Base-by-base conservation (phyloP, 1,140 invertebrate genomes). In the Rhysida immarginata region DNA sequence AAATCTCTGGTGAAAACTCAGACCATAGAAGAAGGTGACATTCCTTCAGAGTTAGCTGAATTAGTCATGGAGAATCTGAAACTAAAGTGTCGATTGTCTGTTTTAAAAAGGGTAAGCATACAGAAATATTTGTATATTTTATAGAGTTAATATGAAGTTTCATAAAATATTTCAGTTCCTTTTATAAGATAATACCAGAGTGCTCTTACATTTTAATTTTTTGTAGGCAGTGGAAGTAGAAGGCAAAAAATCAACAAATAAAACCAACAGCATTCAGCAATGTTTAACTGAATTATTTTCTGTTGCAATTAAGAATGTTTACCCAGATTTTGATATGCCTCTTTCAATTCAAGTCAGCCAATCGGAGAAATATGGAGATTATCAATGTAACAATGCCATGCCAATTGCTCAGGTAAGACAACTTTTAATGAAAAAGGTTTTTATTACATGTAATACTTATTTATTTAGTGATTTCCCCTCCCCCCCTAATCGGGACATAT, bases 71-170 rank as follows among this genome's bases (percentile, higher is more conserved):
- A 91, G 70, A 93, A 93, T 70, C 74, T 76, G 1, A 93, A 93
- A 71, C 68, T 94, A 0, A 85, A 86, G 64, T 87, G 89, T 68
- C 79, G 87, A 43, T 72, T 92, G 23, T 72, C 76, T 2, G 81
- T 92, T 61, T 70, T 94, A n/a, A 81, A 85, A 69, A 78, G 79
- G 71, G 85, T 85, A 68, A 72, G 75, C 26, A 25, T 26, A 25
- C 11, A 41, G n/a, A 11, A n/a, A 41, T 11, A n/a, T n/a, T 41
- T n/a, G 35, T 41, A 41, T 41, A n/a, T 11, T 41, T 11, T n/a
- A 11, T 11, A n/a, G 11, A n/a, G 35, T 41, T 11, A n/a, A 11
- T 41, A n/a, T 41, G 35, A 41, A 41, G n/a, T 11, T 41, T 41
- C 35, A 41, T 41, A 41, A 41, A 41, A 41, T 41, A 11, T 41